Evolutionary conservation across 2,797 vertebrate genomes (phyloP).

Genomic region (Cephalopachus bancanus): DNA sequence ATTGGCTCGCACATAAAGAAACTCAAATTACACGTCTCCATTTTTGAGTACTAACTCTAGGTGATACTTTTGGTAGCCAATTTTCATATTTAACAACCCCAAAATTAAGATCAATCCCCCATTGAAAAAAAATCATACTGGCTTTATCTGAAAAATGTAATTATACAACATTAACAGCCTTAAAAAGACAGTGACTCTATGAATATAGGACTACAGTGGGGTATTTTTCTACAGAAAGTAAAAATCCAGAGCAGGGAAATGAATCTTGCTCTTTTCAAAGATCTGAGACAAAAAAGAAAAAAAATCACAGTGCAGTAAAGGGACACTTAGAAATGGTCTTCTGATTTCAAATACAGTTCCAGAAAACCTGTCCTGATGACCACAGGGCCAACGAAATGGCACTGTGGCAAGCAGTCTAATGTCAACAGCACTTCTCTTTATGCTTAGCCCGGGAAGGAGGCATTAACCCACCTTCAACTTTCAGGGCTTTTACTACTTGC

Average conservation of each 20-base stretch:
- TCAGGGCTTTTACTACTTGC: neutral
- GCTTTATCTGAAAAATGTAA: neutral
- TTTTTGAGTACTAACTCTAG: neutral
- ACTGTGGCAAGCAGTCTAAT: neutral
- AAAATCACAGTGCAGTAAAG: neutral
- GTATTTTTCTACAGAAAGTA: conserved; percentile 32
- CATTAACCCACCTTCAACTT: neutral
- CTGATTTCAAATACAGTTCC: conserved; percentile 1
- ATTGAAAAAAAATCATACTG: neutral
- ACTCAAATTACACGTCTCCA: neutral
- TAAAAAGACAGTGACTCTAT: neutral
- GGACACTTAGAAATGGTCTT: neutral
- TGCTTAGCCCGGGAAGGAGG: neutral
- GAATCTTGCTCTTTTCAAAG: neutral
- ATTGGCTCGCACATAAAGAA: no score
- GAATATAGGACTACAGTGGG: neutral
- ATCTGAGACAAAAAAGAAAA: neutral
- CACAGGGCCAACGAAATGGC: neutral
- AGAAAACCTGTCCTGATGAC: neutral
- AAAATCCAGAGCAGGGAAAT: neutral
- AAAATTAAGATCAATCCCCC: neutral
- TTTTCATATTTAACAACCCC: neutral
- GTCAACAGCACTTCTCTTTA: neutral
- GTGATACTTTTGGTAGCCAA: neutral
- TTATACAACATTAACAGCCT: neutral